These are phyloP conservation scores for Hucho hucho DNA, from an alignment of 2,113 vertebrate genomes.

Conservation along the genomic window DNA sequence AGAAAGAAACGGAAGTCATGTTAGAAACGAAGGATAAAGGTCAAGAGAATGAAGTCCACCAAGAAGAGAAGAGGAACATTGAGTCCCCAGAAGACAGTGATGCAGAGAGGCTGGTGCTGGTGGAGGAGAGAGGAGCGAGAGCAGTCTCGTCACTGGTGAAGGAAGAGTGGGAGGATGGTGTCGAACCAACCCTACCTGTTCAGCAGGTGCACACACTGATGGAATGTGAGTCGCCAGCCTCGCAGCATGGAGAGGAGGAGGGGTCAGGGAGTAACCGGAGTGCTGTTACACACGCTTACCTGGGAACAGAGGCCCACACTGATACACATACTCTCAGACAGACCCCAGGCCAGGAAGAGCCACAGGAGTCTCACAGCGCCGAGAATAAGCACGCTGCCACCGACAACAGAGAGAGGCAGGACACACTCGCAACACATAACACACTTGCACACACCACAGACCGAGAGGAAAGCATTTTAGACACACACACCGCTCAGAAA, in stretches of 20 bases:
- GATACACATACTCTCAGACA: not conserved
- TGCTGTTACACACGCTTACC: conserved; percentile 17
- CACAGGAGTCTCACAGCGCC: not conserved
- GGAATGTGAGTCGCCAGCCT: conserved; percentile 58
- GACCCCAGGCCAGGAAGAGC: conserved; percentile 2
- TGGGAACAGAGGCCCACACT: conserved; percentile 30
- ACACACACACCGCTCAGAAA: not conserved
- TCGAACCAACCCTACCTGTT: conserved; percentile 64
- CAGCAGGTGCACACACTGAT: conserved; percentile 46
- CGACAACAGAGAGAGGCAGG: not conserved
- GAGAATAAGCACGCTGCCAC: not conserved
- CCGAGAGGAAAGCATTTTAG: not conserved
- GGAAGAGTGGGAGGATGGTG: conserved; percentile 13
- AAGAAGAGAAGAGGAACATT: not conserved
- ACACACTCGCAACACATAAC: not conserved
- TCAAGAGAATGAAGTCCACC: not conserved
- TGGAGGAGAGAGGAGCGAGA: too few species aligned
- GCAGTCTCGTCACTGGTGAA: not conserved
- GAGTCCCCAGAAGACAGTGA: not conserved
- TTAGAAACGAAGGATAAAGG: not conserved
- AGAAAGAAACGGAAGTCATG: not conserved
- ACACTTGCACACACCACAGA: not conserved
- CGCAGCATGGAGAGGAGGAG: conserved; percentile 27
- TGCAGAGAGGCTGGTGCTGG: not conserved
- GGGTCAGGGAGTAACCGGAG: conserved; percentile 33